Evolutionary conservation across 2,113 vertebrate genomes (phyloP).

Genomic region (Nymphicus hollandicus): DNA sequence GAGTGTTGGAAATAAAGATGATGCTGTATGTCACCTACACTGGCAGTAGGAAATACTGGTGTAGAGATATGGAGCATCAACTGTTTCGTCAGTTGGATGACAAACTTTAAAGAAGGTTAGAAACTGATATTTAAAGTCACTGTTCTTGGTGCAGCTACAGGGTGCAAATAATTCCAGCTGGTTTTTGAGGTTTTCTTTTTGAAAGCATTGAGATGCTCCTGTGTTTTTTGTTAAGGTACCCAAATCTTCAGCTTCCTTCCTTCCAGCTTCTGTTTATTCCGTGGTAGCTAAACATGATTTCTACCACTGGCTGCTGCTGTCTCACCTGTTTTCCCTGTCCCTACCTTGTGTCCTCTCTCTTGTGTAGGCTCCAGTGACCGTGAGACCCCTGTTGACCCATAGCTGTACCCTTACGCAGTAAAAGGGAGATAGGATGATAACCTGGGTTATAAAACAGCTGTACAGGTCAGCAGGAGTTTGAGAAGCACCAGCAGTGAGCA

Average conservation of each 20-base stretch:
- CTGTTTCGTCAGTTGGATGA: not conserved
- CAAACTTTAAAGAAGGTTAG: not conserved
- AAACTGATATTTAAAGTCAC: not conserved
- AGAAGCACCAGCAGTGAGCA: rapidly evolving
- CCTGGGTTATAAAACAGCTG: not conserved
- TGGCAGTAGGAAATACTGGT: not conserved
- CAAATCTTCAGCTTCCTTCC: not conserved
- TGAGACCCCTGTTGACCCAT: not conserved
- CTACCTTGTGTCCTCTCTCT: rapidly evolving
- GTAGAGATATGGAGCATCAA: not conserved
- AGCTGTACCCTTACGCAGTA: not conserved
- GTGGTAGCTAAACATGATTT: not conserved
- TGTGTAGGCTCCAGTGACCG: not conserved
- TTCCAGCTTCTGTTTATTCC: not conserved
- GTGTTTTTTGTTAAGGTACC: not conserved
- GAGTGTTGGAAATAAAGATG: not conserved
- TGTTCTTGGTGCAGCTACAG: not conserved
- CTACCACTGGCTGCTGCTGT: not conserved
- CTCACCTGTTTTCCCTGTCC: not conserved
- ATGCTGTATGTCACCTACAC: not conserved
- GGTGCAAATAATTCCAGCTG: not conserved
- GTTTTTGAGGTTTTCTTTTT: not conserved
- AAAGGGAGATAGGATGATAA: not conserved
- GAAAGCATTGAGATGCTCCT: not conserved
- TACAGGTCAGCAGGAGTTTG: not conserved